Evolutionary conservation across 2,797 vertebrate genomes (phyloP).

Genomic region (Melanotaenia boesemani): DNA sequence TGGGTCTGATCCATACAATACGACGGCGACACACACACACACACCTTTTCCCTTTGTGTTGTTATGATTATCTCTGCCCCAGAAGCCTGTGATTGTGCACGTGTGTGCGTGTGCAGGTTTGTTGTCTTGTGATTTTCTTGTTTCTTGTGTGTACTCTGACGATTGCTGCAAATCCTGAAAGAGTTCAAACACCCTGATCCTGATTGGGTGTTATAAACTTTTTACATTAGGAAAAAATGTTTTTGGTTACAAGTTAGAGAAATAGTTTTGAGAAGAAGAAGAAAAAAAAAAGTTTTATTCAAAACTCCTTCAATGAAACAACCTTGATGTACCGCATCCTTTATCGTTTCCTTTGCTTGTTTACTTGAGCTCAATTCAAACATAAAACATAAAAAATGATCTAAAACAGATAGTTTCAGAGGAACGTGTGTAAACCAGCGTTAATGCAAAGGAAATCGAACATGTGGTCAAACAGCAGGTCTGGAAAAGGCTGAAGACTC

Average conservation of each 20-base stretch:
- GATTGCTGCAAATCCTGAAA: constrained; percentile 6
- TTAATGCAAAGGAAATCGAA: constrained; percentile 43
- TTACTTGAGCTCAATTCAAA: constrained; percentile 1
- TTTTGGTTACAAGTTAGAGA: constrained; percentile 19
- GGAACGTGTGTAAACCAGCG: constrained; percentile 19
- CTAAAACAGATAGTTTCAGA: constrained; percentile 6
- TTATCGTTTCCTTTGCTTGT: constrained; percentile 8
- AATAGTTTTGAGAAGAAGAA: constrained; percentile 1
- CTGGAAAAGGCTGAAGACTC: constrained; percentile 45
- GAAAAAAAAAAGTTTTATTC: constrained; percentile 1
- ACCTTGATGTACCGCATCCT: constrained; percentile 30
- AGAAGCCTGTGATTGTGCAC: constrained; percentile 59
- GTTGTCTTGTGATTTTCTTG: constrained; percentile 44
- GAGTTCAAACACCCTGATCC: constrained; percentile 5
- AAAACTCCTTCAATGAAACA: constrained; percentile 11
- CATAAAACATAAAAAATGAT: constrained; percentile 17
- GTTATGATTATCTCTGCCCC: constrained; percentile 68
- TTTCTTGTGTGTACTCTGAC: neutral
- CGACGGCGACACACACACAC: constrained; percentile 52
- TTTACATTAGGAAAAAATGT: constrained; percentile 8
- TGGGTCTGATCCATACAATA: constrained; percentile 70
- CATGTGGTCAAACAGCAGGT: constrained; percentile 41
- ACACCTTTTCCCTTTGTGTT: constrained; percentile 55
- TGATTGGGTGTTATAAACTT: constrained; percentile 12
- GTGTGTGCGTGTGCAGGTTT: constrained; percentile 13